These are phyloP conservation scores for Cuculus canorus DNA, from an alignment of 2,797 vertebrate species.

Conservation along the genomic window DNA sequence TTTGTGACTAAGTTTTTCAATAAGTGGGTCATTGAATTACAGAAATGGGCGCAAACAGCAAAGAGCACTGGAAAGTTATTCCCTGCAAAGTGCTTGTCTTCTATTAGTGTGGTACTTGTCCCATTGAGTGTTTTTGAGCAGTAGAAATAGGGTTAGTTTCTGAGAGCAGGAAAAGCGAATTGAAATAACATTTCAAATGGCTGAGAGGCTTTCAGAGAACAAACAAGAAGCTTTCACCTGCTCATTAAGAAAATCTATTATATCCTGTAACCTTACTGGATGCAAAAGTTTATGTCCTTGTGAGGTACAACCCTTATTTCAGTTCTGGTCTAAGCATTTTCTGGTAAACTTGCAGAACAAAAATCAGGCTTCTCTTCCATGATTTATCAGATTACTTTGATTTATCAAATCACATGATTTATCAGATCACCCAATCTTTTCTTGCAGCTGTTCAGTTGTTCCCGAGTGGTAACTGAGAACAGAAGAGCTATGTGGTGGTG, in stretches of 20 bases:
- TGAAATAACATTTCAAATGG: background rate
- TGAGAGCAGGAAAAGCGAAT: background rate
- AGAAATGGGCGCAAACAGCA: background rate
- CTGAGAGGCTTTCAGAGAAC: background rate
- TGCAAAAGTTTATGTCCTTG: background rate
- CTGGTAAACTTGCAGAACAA: background rate
- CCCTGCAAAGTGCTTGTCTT: background rate
- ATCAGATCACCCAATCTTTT: background rate
- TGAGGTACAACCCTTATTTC: background rate
- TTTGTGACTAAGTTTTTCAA: background rate
- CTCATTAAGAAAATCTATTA: background rate
- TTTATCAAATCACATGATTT: background rate
- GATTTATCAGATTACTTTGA: background rate
- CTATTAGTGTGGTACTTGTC: background rate
- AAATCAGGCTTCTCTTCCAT: background rate
- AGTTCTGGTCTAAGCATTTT: background rate
- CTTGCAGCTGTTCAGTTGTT: background rate
- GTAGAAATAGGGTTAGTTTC: background rate
- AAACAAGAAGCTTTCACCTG: background rate
- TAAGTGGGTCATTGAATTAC: background rate
- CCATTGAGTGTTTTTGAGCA: background rate
- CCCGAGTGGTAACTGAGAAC: background rate
- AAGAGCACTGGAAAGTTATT: background rate
- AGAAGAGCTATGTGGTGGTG: background rate
- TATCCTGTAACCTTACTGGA: background rate